These are phyloP conservation scores for Plectrocnemia conspersa DNA, from an alignment of 1,140 invertebrate genomes.

Conservation along the genomic window DNA sequence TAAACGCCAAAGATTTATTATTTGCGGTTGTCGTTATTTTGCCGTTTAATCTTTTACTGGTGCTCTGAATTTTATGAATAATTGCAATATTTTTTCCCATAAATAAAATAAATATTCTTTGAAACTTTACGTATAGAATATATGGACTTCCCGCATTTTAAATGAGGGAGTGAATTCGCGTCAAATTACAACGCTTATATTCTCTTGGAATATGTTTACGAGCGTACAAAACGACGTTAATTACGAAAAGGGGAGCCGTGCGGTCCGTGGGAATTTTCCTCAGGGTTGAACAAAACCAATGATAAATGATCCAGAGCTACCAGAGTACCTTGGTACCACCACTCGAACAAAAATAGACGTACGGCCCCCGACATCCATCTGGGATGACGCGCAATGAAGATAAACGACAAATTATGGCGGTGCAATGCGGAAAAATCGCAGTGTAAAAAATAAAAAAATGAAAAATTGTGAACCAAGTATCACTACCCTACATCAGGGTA, in stretches of 20 bases:
- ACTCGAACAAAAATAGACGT: background rate
- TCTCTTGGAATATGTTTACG: conserved; percentile 8
- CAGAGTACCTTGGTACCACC: background rate
- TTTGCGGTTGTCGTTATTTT: no score
- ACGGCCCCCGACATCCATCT: conserved; percentile 3
- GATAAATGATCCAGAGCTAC: conserved; percentile 30
- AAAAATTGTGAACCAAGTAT: conserved; percentile 21
- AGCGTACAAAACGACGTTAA: conserved; percentile 15
- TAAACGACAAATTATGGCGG: conserved; percentile 18
- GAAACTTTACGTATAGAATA: no score
- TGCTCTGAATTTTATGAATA: no score
- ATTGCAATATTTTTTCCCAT: no score
- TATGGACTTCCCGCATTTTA: no score
- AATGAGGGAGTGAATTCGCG: no score
- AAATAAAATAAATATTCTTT: no score
- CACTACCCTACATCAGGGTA: background rate
- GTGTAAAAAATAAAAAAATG: background rate
- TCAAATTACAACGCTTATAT: no score
- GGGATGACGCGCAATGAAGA: conserved; percentile 18
- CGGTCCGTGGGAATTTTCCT: background rate
- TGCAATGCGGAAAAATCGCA: background rate
- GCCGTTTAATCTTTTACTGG: no score
- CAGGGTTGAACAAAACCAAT: conserved; percentile 13
- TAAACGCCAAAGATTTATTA: no score
- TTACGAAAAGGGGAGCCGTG: conserved; percentile 14